A percentile compares a stretch with the other conserved stretches of the same genome.
Evolutionary conservation across 2,113 vertebrate species (phyloP).

Genomic region (pig (Sus scrofa)): T2T-Sscrofa CM000826.6:122399001-122399500

Average conservation of each 20-base stretch:
- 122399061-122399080: neutral
- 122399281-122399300: neutral
- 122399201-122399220: neutral
- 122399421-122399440: neutral
- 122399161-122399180: neutral
- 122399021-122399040: neutral
- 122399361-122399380: neutral
- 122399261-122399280: neutral
- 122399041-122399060: neutral
- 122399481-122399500: neutral
- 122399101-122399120: neutral
- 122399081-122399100: neutral
- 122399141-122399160: accelerated
- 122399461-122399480: constrained; percentile 7
- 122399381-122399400: neutral
- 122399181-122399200: neutral
- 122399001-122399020: neutral
- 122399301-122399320: neutral
- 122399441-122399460: neutral
- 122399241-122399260: constrained; percentile 17
- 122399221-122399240: neutral
- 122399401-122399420: neutral
- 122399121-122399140: accelerated
- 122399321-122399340: neutral
- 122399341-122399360: neutral